These are phyloP conservation scores for Epinotia nisella DNA, from an alignment of 2,888 invertebrate species.

Conservation along the genomic window DNA sequence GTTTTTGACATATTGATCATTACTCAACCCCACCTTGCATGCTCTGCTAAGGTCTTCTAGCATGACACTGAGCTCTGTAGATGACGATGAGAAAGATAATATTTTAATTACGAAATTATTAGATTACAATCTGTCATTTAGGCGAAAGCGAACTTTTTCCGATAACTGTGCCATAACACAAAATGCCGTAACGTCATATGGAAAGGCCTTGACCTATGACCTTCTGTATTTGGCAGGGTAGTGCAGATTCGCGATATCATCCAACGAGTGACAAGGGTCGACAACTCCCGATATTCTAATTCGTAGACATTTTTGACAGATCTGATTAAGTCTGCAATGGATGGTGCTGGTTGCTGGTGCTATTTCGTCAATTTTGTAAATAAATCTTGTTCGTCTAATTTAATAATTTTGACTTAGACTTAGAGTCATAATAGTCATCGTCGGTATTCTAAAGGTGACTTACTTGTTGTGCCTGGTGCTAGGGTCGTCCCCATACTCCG, in stretches of 20 bases:
- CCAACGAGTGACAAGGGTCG: constrained; percentile 13
- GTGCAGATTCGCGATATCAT: constrained; percentile 1
- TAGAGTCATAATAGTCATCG: too few relatives aligned
- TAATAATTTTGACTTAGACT: too few relatives aligned
- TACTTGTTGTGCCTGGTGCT: constrained; percentile 71
- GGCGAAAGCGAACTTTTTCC: background rate
- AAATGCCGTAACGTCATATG: background rate
- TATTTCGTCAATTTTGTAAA: constrained; percentile 12
- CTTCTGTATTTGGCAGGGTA: background rate
- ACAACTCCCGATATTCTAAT: constrained; percentile 5
- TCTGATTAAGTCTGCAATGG: constrained; percentile 7
- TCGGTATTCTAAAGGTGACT: constrained; percentile 54
- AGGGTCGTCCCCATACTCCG: constrained; percentile 74
- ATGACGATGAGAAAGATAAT: too few relatives aligned
- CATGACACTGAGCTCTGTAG: too few relatives aligned
- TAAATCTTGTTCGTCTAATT: background rate
- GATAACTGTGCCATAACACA: background rate
- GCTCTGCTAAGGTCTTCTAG: too few relatives aligned
- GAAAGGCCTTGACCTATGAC: background rate
- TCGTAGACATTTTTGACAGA: constrained; percentile 11
- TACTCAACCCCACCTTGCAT: too few relatives aligned
- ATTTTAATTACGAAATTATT: constrained; percentile 6
- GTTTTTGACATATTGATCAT: too few relatives aligned
- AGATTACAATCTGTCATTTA: constrained; percentile 13
- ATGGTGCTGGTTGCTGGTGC: background rate